Base-by-base conservation (phyloP, 2,888 invertebrate species). In the Blomia tropicalis region DNA sequence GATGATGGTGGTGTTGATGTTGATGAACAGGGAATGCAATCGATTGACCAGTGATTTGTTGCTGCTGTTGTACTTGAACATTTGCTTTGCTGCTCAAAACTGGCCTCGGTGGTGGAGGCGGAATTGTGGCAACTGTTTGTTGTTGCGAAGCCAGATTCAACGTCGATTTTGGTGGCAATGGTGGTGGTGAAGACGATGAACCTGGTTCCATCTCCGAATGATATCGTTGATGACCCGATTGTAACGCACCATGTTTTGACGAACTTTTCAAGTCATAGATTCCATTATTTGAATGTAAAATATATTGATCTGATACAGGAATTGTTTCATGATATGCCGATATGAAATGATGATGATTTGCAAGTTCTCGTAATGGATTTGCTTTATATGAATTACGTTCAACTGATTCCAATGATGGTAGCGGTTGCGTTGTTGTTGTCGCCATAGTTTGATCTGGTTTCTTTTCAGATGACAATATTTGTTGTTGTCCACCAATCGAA, bases 101-200 rank as follows among this genome's bases (percentile, higher is more conserved):
- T 36, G 17, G 7, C 7, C 17, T 36, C 17, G 36, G 7, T 36
- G 17, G 36, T 36, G 36, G 36, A 11, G 36, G 36, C 7, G 36
- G 36, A 36, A 7, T 7, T 36, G 36, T 7, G 7, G 36, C 7
- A 36, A 17, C 7, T 36, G 36, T 7, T 7, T 36, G 7, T 7
- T 7, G 17, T 36, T 36, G 36, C 17, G 36, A 36, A 11, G 36
- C 7, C 17, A 17, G 36, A 17, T 11, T 36, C 36, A 17, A 36
- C 2, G 32, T 32, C 5, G 83, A 83, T 74, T 84, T 84, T 23
- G 84, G 84, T 25, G 84, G 84, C 68, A 84, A 74, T 3, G 84
- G 84, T 0, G 84, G 84, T 43, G 84, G 84, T 58, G 62, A 63
- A 59, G 44, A 61, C 22, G 59, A 64, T 23, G 47, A 11, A 29